Base-by-base conservation (phyloP, 2,797 vertebrate species). In the Linurgus olivaceus region DNA sequence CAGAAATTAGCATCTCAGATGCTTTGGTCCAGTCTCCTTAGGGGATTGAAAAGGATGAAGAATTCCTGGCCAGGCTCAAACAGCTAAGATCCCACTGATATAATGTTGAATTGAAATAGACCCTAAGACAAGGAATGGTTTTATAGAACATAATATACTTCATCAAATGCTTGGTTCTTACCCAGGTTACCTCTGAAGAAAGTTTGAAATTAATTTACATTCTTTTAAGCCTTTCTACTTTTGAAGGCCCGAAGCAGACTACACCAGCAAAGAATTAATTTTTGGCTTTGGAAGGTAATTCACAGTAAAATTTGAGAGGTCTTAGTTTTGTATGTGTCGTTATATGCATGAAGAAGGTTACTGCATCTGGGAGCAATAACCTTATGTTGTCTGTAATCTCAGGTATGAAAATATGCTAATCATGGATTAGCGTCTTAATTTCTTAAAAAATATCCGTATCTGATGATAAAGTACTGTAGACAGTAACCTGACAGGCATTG, bases 401-500 rank as follows among this genome's bases (percentile, higher is more conserved):
- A 94, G 42, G 23, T 31, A 61, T 26, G 37, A 59, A 74, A n/a
- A 62, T 94, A 47, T 4, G 42, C 11, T 38, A 61, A 63, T 37
- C 14, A 20, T 24, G n/a, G 35, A 48, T 73, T 73, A 2, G 5
- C 21, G 77, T 82, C 33, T 55, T 68, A 48, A 51, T 84, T 94
- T 90, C 71, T 83, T 47, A 24, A 71, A 55, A 81, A 94, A 87
- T 20, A 42, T 12, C 52, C 28, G 9, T 77, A 50, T 93, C 40
- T 84, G 88, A 74, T 66, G 29, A 54, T 51, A 52, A 79, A 94
- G 38, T 40, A 58, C 35, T 77, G 48, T 33, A 96, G 90, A 80
- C 42, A 48, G 85, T 78, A 92, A 92, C 86, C 71, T 86, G 86
- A 93, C 61, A 84, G 71, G 76, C 89, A 93, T 91, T 91, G 91